Percentiles rank a stretch among this genome's conserved stretches.
These are phyloP conservation scores for Pseudorasbora parva DNA, from an alignment of 2,113 vertebrate genomes.

Conservation along the genomic window DNA sequence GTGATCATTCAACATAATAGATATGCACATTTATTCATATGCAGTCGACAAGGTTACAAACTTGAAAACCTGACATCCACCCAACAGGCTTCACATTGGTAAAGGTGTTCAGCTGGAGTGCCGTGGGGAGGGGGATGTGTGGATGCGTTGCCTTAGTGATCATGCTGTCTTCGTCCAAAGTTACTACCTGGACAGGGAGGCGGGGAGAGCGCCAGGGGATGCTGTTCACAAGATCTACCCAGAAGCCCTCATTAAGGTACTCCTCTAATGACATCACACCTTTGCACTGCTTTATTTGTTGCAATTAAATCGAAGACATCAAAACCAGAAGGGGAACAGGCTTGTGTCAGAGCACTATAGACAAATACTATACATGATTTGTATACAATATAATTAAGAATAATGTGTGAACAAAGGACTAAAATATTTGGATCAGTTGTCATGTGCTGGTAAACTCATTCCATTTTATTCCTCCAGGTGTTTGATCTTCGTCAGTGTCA, in stretches of 20 bases:
- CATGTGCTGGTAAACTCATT: not conserved
- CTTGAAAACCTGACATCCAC: not conserved
- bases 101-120: slow-evolving; percentile 79
- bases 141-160: slow-evolving; percentile 82
- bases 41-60: not conserved
- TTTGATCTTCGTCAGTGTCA: slow-evolving; percentile 85
- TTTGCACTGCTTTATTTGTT: not conserved
- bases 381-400: not conserved
- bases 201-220: slow-evolving; percentile 80
- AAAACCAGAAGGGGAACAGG: not conserved
- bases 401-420: not conserved
- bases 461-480: slow-evolving; percentile 62
- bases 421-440: not conserved
- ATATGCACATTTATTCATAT: not conserved
- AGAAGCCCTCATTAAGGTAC: slow-evolving; percentile 74
- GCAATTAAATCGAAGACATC: not conserved
- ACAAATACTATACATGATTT: not conserved
- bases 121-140: slow-evolving; percentile 78
- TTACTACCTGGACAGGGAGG: slow-evolving; percentile 80
- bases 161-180: slow-evolving; percentile 83
- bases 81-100: slow-evolving; percentile 77
- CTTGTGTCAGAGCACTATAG: not conserved
- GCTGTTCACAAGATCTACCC: slow-evolving; percentile 85
- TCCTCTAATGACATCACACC: not conserved
- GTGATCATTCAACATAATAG: not conserved